Percentiles rank a stretch among this genome's conserved stretches.
These are phyloP conservation scores for Clarias platycephalus DNA, from an alignment of 2,797 vertebrate species.

Conservation along the genomic window DNA sequence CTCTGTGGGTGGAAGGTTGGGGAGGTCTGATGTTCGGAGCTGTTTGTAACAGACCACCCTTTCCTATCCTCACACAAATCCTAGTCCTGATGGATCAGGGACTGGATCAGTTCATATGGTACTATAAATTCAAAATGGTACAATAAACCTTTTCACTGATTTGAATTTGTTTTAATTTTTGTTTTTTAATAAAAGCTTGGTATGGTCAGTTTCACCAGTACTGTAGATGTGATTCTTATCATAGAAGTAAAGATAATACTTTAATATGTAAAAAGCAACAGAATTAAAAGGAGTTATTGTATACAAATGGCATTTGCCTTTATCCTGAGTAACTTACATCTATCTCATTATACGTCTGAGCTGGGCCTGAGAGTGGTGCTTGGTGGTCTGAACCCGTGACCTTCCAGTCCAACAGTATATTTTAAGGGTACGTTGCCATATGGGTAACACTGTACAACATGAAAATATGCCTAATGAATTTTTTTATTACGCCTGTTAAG, in stretches of 20 bases:
- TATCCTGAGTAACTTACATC: too few relatives aligned
- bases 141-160: constrained; percentile 31
- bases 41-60: constrained; percentile 43
- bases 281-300: background rate
- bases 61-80: constrained; percentile 28
- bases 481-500: too few relatives aligned
- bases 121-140: constrained; percentile 52
- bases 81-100: constrained; percentile 47
- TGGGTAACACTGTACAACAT: background rate
- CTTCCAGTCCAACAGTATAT: too few relatives aligned
- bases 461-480: background rate
- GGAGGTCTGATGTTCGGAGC: constrained; percentile 50
- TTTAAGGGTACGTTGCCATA: background rate
- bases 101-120: constrained; percentile 48
- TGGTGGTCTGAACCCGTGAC: too few relatives aligned
- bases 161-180: background rate
- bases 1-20: background rate
- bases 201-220: background rate
- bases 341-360: too few relatives aligned
- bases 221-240: too few relatives aligned
- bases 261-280: background rate
- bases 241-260: background rate
- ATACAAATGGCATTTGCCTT: too few relatives aligned
- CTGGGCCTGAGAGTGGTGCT: too few relatives aligned
- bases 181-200: background rate